Conservation (phyloP, 1,140 invertebrate genomes). For the Danaus melanippus region DNA sequence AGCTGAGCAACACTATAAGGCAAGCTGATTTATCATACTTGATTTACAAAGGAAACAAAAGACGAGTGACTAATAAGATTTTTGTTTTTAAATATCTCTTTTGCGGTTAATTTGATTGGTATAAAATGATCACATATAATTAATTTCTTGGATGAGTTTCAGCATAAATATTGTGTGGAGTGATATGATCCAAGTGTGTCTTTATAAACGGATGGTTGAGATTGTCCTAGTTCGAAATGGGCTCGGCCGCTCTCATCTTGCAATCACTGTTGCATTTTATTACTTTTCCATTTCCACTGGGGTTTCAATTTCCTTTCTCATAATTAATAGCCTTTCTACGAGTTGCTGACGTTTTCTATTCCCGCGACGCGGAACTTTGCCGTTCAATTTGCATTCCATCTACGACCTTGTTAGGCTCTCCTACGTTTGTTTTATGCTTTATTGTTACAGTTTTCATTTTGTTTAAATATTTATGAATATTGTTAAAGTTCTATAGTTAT, state of each 20-base stretch:
- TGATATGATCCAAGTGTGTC: too few species aligned
- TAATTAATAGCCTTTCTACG: slow-evolving; percentile 68
- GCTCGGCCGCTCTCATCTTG: slow-evolving; percentile 49
- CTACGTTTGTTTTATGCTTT: slow-evolving; percentile 22
- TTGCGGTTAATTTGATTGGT: too few species aligned
- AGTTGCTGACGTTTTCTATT: slow-evolving; percentile 60
- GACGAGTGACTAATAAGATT: too few species aligned
- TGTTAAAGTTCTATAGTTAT: not conserved
- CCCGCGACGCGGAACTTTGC: slow-evolving; percentile 53
- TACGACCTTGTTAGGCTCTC: slow-evolving; percentile 41
- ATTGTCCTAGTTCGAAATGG: slow-evolving; percentile 23
- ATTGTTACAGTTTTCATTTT: slow-evolving; percentile 13
- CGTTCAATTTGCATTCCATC: slow-evolving; percentile 60
- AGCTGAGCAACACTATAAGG: slow-evolving; percentile 1
- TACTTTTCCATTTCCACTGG: slow-evolving; percentile 68
- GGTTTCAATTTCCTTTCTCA: slow-evolving; percentile 69
- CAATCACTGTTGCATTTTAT: slow-evolving; percentile 69
- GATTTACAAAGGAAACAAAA: too few species aligned
- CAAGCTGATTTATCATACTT: too few species aligned
- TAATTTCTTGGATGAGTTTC: too few species aligned
- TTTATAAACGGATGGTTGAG: slow-evolving; percentile 13
- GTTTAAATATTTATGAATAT: not conserved
- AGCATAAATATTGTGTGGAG: too few species aligned
- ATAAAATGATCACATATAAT: too few species aligned
- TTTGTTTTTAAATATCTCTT: too few species aligned